Conservation (phyloP, 2,888 invertebrate genomes). For the Erebia aethiops region DNA sequence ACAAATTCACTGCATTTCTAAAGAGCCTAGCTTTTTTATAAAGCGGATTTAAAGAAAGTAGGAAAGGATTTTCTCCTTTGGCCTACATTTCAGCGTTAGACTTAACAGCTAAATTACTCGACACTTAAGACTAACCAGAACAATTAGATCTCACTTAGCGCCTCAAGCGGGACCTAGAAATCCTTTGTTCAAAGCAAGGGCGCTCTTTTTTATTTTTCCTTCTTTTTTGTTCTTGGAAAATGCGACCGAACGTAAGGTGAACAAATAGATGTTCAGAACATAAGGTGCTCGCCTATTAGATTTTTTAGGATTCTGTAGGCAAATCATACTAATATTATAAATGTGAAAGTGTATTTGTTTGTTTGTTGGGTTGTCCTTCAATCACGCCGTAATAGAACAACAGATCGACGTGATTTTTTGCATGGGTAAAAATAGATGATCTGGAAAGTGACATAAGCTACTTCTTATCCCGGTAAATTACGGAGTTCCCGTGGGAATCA, state of each 20-base stretch:
- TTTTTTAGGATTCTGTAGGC: neutral
- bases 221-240: conserved; percentile 2
- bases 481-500: too few relatives aligned
- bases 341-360: too few relatives aligned
- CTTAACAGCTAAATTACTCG: conserved; percentile 30
- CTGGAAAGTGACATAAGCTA: too few relatives aligned
- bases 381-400: too few relatives aligned
- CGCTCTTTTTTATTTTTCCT: conserved; percentile 15
- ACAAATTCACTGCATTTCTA: neutral
- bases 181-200: conserved; percentile 31
- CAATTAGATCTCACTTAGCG: conserved; percentile 38
- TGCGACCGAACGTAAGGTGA: too few relatives aligned
- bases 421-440: too few relatives aligned
- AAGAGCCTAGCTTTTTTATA: neutral
- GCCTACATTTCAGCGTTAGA: conserved; percentile 33
- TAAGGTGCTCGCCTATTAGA: neutral
- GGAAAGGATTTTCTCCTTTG: conserved; percentile 27
- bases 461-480: too few relatives aligned
- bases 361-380: too few relatives aligned
- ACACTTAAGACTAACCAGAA: conserved; percentile 33
- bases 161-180: conserved; percentile 34
- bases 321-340: too few relatives aligned
- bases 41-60: neutral
- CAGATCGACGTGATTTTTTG: too few relatives aligned
- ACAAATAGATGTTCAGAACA: neutral